Evolutionary conservation across 2,888 invertebrate genomes (phyloP), one percentile per base, ranked within the genome.

Genomic region (Rugalucina vietnamica): DNA sequence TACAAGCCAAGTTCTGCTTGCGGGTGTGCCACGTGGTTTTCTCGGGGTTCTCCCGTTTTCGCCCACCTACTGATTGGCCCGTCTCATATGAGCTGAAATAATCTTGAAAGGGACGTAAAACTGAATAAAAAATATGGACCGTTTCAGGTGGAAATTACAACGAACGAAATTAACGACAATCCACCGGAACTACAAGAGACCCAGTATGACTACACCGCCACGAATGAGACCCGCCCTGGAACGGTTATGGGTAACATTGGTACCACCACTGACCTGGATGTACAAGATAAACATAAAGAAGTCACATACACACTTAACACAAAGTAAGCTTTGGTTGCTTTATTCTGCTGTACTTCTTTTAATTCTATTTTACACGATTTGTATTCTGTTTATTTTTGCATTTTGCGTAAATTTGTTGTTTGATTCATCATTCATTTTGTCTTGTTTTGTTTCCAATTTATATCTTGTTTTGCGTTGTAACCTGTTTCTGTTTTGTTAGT

Each of bases 121-220:
- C n/a, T n/a, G n/a, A n/a, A n/a, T n/a, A n/a, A n/a, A n/a, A n/a
- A n/a, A n/a, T n/a, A n/a, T n/a, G n/a, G n/a, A n/a, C n/a, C n/a
- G n/a, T 34, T 65, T 27, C 65, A 86, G 73, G 29, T 88, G 27
- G 43, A 65, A 34, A 88, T 90, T 10, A 76, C 72, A 12, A 71
- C 88, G 0, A 65, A 85, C 4, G 89, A 86, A 27, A 82, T 82
- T 4, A 85, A 90, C 69, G 90, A 90, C 54, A 89, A 89, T 54
- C 60, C 81, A 2, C 90, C 90, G 1, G 73, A 75, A 0, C 70
- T 90, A 0, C 43, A 79, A 21, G 65, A 84, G 18, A 70, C 78
- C 2, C 72, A 82, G 0, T 90, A 88, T 49, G 39, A 60, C 1
- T 78, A 72, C 60, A 70, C 75, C 12, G 81, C 87, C 3, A 50